Percentiles rank a stretch among this genome's conserved stretches.
Conservation (phyloP, 2,113 vertebrate genomes). For the Leucoraja erinaceus region DNA sequence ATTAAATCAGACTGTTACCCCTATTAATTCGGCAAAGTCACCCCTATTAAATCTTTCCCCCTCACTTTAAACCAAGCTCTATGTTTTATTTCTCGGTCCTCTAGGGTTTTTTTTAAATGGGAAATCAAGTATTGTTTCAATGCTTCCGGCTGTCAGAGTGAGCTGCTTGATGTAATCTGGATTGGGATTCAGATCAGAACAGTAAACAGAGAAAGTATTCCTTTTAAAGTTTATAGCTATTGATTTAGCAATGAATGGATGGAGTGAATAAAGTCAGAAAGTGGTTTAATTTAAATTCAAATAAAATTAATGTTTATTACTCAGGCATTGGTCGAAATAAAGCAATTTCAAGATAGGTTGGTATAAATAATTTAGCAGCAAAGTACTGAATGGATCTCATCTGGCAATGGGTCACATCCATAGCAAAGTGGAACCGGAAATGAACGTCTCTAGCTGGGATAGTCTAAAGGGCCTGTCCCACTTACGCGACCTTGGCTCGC, state of each 20-base stretch:
- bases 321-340: neutral
- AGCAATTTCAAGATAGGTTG: neutral
- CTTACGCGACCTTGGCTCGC: too few relatives aligned
- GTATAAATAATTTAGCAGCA: neutral
- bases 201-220: neutral
- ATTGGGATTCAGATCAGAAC: neutral
- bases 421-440: neutral
- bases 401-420: neutral
- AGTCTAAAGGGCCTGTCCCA: too few relatives aligned
- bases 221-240: neutral
- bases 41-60: too few relatives aligned
- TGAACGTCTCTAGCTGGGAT: neutral
- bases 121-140: neutral
- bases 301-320: constrained; percentile 9
- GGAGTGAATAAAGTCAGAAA: constrained; percentile 6
- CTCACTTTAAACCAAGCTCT: too few relatives aligned
- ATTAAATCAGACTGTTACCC: too few relatives aligned
- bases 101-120: neutral
- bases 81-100: neutral
- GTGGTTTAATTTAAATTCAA: neutral
- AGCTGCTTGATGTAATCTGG: neutral
- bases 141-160: neutral
- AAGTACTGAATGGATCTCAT: neutral
- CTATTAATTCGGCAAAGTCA: too few relatives aligned
- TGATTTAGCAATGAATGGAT: neutral